Percentiles rank a stretch among this genome's conserved stretches.
These are phyloP conservation scores for Griposia aprilina DNA, from an alignment of 2,888 invertebrate genomes.

Conservation along the genomic window DNA sequence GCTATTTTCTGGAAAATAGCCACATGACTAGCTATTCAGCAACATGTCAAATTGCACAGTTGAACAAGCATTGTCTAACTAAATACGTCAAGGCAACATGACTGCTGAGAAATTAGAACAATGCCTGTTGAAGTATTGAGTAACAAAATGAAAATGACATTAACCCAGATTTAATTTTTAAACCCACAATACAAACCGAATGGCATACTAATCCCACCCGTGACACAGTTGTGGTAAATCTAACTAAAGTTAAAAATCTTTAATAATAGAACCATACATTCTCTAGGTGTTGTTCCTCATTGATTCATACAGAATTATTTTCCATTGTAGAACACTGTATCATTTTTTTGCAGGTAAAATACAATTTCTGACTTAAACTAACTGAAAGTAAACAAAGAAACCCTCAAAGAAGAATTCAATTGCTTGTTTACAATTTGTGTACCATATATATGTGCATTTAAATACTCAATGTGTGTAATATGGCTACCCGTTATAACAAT, in stretches of 20 bases:
- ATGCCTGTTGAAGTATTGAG: background rate
- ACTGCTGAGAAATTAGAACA: slow-evolving; percentile 5
- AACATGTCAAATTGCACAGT: background rate
- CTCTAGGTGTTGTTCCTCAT: background rate
- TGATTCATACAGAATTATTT: background rate
- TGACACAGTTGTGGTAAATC: background rate
- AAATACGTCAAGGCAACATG: background rate
- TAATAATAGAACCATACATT: background rate
- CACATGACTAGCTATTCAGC: background rate
- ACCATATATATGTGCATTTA: too few species aligned
- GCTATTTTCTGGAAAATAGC: background rate
- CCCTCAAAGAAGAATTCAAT: too few species aligned
- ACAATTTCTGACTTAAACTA: too few species aligned
- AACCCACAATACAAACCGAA: background rate
- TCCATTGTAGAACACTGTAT: background rate
- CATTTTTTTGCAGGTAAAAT: background rate
- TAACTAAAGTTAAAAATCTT: background rate
- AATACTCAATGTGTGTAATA: background rate
- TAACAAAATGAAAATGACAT: slow-evolving; percentile 2
- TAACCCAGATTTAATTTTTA: background rate
- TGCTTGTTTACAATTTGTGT: background rate
- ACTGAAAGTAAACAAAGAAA: slow-evolving; percentile 1
- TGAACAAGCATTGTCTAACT: slow-evolving; percentile 13
- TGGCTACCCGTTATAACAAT: background rate
- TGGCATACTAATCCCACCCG: background rate